Conservation (phyloP, 1,140 invertebrate genomes). For the Oncopodura yosiiana region DNA sequence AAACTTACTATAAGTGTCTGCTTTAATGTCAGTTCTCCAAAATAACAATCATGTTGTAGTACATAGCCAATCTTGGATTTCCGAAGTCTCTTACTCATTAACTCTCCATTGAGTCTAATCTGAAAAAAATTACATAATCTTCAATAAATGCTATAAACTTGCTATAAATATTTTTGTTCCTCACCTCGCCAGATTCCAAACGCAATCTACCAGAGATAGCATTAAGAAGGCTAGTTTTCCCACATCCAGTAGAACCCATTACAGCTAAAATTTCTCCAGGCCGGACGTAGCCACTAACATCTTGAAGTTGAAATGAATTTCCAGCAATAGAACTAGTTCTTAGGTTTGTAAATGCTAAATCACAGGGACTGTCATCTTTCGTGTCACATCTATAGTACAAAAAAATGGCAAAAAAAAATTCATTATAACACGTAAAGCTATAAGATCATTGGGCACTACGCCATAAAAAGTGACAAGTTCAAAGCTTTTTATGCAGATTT, state of each 20-base stretch:
- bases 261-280: slow-evolving; percentile 70
- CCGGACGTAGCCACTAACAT: slow-evolving; percentile 61
- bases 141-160: no score
- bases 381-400: slow-evolving; percentile 2
- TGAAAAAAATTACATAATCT: no score
- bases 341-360: slow-evolving; percentile 29
- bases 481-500: no score
- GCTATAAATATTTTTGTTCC: no score
- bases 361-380: slow-evolving; percentile 28
- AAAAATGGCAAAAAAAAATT: no score
- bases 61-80: slow-evolving; percentile 67
- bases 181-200: slow-evolving; percentile 55
- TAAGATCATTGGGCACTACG: no score
- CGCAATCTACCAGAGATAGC: slow-evolving; percentile 59
- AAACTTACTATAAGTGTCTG: slow-evolving; percentile 63
- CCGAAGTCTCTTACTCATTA: slow-evolving; percentile 63
- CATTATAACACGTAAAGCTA: no score
- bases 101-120: slow-evolving; percentile 60
- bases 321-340: slow-evolving; percentile 23
- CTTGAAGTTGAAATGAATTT: slow-evolving; percentile 35
- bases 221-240: slow-evolving; percentile 74
- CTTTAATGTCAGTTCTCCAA: slow-evolving; percentile 64
- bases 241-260: slow-evolving; percentile 69
- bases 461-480: no score
- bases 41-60: slow-evolving; percentile 74